Conservation (phyloP, 2,888 invertebrate species). For the Alitta virens region DNA sequence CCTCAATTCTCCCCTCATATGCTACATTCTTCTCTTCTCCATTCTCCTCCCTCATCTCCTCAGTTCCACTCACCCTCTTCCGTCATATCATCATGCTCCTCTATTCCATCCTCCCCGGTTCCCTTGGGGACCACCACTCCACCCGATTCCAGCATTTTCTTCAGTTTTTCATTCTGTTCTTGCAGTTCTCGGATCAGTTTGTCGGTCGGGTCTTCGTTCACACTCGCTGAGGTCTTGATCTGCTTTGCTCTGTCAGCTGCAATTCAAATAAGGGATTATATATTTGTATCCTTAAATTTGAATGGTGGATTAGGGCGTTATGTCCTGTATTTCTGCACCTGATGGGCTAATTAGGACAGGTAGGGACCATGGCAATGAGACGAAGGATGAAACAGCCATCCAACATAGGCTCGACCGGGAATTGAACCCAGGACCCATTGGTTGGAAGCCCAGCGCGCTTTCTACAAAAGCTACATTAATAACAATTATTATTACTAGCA, state of each 20-base stretch:
- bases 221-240: constrained; percentile 61
- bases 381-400: too few relatives aligned
- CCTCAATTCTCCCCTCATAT: not conserved
- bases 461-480: too few relatives aligned
- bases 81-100: constrained; percentile 34
- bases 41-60: not conserved
- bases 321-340: too few relatives aligned
- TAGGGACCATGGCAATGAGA: too few relatives aligned
- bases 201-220: constrained; percentile 64
- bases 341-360: too few relatives aligned
- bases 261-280: too few relatives aligned
- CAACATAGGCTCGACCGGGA: too few relatives aligned
- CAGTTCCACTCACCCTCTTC: constrained; percentile 39
- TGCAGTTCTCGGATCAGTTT: constrained; percentile 62
- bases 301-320: too few relatives aligned
- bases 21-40: not conserved
- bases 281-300: too few relatives aligned
- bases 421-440: too few relatives aligned
- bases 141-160: constrained; percentile 55
- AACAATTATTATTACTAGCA: too few relatives aligned
- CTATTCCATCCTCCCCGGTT: constrained; percentile 34
- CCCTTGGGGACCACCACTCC: constrained; percentile 37
- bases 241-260: constrained; percentile 63
- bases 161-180: constrained; percentile 62
- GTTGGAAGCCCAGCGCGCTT: too few relatives aligned